Conservation (phyloP, 2,888 invertebrate species). For the Bombyx huttoni region DNA sequence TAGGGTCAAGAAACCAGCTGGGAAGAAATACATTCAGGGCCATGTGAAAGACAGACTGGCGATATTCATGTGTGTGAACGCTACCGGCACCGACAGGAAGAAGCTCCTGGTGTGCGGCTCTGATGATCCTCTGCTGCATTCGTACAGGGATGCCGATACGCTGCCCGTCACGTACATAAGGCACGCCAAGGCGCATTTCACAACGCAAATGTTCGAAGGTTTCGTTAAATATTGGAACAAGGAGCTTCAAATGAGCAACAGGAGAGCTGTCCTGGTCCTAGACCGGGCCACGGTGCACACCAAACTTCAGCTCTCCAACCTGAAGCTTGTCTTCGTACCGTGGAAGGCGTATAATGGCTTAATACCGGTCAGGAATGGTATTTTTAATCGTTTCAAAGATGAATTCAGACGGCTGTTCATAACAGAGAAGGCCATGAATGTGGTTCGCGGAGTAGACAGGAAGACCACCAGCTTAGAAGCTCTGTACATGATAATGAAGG, state of each 20-base stretch:
- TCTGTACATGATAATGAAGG: conserved; percentile 25
- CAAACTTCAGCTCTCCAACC: conserved; percentile 26
- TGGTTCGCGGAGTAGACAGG: conserved; percentile 23
- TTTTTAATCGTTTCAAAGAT: conserved; percentile 21
- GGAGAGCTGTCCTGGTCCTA: conserved; percentile 23
- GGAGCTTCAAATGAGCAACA: conserved; percentile 18
- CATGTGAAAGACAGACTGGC: conserved; percentile 26
- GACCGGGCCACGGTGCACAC: conserved; percentile 34
- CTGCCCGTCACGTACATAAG: conserved; percentile 31
- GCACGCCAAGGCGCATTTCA: conserved; percentile 29
- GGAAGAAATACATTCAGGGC: conserved; percentile 33
- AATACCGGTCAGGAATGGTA: conserved; percentile 31
- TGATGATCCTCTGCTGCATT: conserved; percentile 27
- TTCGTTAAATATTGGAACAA: conserved; percentile 31
- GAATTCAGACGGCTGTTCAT: conserved; percentile 26
- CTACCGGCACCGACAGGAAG: conserved; percentile 28
- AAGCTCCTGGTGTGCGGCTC: conserved; percentile 29
- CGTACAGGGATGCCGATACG: conserved; percentile 22
- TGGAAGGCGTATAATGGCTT: conserved; percentile 31
- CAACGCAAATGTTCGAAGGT: conserved; percentile 31
- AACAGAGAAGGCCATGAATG: conserved; percentile 27
- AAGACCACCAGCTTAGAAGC: conserved; percentile 31
- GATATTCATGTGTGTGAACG: conserved; percentile 30
- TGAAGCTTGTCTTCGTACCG: conserved; percentile 31
- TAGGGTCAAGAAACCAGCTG: conserved; percentile 25